Base-by-base conservation (phyloP, 2,797 vertebrate genomes). In the Anguilla marmorata region DNA sequence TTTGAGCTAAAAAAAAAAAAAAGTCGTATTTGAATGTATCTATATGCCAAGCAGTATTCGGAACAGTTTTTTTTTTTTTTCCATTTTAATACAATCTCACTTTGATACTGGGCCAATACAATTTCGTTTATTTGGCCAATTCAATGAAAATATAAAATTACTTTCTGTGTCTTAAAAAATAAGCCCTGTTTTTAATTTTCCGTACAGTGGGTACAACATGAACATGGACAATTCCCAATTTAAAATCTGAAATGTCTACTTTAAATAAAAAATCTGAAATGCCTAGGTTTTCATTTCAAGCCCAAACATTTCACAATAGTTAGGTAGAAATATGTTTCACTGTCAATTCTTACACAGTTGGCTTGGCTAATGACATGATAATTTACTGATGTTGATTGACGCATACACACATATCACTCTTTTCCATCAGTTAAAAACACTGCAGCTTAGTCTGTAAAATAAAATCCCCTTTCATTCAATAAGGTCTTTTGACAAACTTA, bases 401-500 rank as follows among this genome's bases (percentile, higher is more conserved):
- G 41, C 37, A 80, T 48, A 80, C 41, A 80, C 76, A 48, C 41
- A 80, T 24, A 48, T 80, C 21, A 8, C 76, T 45, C 21, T 80
- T 80, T 80, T 24, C 19, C 37, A 80, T 48, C 76, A 19, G 19
- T 6, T 80, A 7, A 50, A 76, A 72, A 86, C 33, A 48, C 27
- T 30, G 45, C 24, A 48, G 63, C 24, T 50, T 33, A 72, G 37
- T 41, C 45, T 72, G 24, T 48, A 69, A 69, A 69, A n/a, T 27
- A n/a, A 48, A 72, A 86, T 14, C 37, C 41, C 41, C 54, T 16
- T 85, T 52, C 24, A 84, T 76, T 60, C 48, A 74, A 80, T 48
- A 86, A 33, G 30, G 14, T 37, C 86, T 3, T 54, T 50, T 24
- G 3, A 74, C 24, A 85, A 69, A 54, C 69, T 50, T 87, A 85